Base-by-base conservation (phyloP, 2,113 vertebrate species). In the Perognathus longimembris region DNA sequence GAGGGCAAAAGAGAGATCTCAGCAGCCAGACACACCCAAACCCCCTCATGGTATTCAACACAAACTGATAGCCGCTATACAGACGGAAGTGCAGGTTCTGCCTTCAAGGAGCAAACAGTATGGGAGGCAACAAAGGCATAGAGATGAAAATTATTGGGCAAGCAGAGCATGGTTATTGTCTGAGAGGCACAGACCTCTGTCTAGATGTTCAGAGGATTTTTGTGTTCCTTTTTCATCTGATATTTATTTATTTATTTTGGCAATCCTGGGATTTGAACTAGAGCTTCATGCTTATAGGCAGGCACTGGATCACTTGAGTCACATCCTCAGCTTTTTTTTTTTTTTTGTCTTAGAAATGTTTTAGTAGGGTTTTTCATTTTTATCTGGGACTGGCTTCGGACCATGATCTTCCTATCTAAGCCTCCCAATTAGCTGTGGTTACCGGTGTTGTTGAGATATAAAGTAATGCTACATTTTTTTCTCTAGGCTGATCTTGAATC, bases 181-280 rank as follows among this genome's bases (percentile, higher is more conserved):
- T 1, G 12, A 90, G 63, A 87, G 36, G 10, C n/a, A 8, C 10
- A 50, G 59, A 83, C 28, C 18, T 73, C 45, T 71, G 7, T 71
- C 85, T 76, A 76, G 54, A 66, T 67, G 34, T 30, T 75, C 32
- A 45, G 67, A 80, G 36, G n/a, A 8, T 34, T 73, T 38, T 32
- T 11, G 6, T 45, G 38, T 40, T 69, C 74, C 75, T 57, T 88
- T 83, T 92, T 78, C 45, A 89, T 89, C 81, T 87, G 67, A 63
- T 75, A 83, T 38, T 83, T 74, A 64, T 32, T 61, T 21, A 24
- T 26, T 61, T 54, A 17, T 12, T 54, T 54, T 54, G 50, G 50
- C 50, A 54, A 18, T 54, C 50, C 50, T 54, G 50, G 50, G 50
- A 15, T 54, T 54, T 54, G 50, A 54, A 54, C 50, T 54, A 54